Evolutionary conservation across 2,797 vertebrate genomes (phyloP).

Genomic region (Gymnothorax reevesii): DNA sequence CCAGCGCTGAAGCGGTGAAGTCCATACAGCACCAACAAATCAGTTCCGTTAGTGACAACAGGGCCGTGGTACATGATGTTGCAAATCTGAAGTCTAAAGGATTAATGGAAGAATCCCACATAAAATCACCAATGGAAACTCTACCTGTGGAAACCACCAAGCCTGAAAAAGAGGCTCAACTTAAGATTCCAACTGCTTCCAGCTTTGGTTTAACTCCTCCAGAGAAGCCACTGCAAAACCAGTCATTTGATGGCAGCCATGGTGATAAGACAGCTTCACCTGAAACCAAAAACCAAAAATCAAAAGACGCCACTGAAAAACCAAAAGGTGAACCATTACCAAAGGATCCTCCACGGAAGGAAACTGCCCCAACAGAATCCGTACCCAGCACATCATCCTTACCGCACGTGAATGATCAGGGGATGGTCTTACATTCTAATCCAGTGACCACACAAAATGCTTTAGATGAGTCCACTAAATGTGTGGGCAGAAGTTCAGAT

Average conservation of each 20-base stretch:
- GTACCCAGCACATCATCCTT: no score
- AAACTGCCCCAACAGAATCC: no score
- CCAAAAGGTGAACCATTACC: neutral
- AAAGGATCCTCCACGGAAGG: no score
- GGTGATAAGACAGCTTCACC: neutral
- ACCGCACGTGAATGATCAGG: no score
- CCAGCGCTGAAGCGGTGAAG: no score
- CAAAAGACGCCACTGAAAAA: neutral
- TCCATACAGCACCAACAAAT: no score
- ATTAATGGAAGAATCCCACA: neutral
- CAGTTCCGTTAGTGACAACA: no score
- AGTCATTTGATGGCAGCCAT: neutral
- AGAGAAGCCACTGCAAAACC: neutral
- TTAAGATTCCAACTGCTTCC: neutral
- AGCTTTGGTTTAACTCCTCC: neutral
- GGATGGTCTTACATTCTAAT: no score
- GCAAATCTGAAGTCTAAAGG: no score
- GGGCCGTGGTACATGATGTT: no score
- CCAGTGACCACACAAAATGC: no score
- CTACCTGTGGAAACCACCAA: neutral
- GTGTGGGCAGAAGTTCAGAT: constrained; percentile 15
- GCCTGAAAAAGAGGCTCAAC: neutral
- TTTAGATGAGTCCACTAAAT: no score
- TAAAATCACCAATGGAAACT: neutral
- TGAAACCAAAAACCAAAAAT: neutral